A percentile compares a stretch with the other conserved stretches of the same genome.
Conservation (phyloP, 2,888 invertebrate genomes). For the Tethea ocularis region DNA sequence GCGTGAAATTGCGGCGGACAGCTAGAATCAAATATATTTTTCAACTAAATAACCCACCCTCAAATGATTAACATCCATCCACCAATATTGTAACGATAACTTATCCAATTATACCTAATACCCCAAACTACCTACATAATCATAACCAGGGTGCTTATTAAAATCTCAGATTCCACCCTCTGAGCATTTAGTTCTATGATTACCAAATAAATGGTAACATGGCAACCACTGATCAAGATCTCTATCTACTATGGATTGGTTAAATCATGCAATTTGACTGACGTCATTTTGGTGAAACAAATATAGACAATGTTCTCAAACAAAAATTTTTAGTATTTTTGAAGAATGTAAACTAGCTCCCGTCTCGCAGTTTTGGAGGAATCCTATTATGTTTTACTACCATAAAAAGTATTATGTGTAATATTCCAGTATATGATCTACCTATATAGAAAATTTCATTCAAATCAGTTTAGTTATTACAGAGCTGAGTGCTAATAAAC, state of each 20-base stretch:
- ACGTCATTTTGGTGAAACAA: too few relatives aligned
- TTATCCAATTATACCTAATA: neutral
- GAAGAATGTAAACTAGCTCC: too few relatives aligned
- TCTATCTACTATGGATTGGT: neutral
- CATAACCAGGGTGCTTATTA: constrained; percentile 6
- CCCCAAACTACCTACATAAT: neutral
- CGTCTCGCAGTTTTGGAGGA: too few relatives aligned
- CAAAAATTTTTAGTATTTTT: too few relatives aligned
- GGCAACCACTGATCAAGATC: constrained; percentile 14
- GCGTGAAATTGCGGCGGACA: too few relatives aligned
- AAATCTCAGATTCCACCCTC: constrained; percentile 3
- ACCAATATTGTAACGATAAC: neutral
- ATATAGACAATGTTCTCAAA: too few relatives aligned
- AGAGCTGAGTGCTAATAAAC: too few relatives aligned
- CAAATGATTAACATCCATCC: neutral
- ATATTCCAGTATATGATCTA: too few relatives aligned
- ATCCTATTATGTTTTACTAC: too few relatives aligned
- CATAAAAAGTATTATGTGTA: too few relatives aligned
- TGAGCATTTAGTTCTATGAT: constrained; percentile 23
- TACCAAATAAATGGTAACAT: constrained; percentile 26
- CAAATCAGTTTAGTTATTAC: too few relatives aligned
- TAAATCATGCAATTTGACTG: neutral
- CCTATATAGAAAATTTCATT: too few relatives aligned
- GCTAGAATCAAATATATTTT: neutral
- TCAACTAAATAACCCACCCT: neutral